Percentiles rank a stretch among this genome's conserved stretches.
These are phyloP conservation scores for Sandelia bainsii DNA, from an alignment of 2,797 vertebrate genomes.

Conservation along the genomic window DNA sequence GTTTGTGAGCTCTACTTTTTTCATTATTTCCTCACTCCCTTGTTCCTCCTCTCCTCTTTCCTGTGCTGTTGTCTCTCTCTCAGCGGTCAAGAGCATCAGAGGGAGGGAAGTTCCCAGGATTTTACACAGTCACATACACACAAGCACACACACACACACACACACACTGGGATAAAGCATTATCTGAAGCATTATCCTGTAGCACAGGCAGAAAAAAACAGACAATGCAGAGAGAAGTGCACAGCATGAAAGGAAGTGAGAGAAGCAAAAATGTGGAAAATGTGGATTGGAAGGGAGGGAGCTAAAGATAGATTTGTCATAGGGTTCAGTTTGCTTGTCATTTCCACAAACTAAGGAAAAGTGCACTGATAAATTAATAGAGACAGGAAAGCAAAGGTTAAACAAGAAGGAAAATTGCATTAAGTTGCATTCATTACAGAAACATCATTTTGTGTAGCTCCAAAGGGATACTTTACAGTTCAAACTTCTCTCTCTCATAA, in stretches of 20 bases:
- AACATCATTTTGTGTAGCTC: too few species aligned
- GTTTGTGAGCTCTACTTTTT: background rate
- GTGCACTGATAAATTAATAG: slow-evolving; percentile 5
- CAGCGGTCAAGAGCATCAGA: slow-evolving; percentile 41
- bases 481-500: background rate
- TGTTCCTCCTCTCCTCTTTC: slow-evolving; percentile 35
- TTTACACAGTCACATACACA: slow-evolving; percentile 13
- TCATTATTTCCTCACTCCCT: background rate
- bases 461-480: background rate
- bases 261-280: slow-evolving; percentile 22
- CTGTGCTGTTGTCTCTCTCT: slow-evolving; percentile 32
- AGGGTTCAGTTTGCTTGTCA: slow-evolving; percentile 38
- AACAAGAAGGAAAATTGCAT: background rate
- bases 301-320: slow-evolving; percentile 66
- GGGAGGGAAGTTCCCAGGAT: slow-evolving; percentile 61
- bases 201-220: slow-evolving; percentile 23
- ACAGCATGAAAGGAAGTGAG: slow-evolving; percentile 19
- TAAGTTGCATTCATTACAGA: background rate
- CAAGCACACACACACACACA: slow-evolving; percentile 2
- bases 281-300: slow-evolving; percentile 40
- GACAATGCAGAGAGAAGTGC: slow-evolving; percentile 22
- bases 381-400: background rate
- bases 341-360: slow-evolving; percentile 47
- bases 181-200: slow-evolving; percentile 53
- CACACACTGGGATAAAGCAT: background rate